Percentiles rank a stretch among this genome's conserved stretches.
Conservation (phyloP, 2,888 invertebrate genomes). For the Hipparchia semele region DNA sequence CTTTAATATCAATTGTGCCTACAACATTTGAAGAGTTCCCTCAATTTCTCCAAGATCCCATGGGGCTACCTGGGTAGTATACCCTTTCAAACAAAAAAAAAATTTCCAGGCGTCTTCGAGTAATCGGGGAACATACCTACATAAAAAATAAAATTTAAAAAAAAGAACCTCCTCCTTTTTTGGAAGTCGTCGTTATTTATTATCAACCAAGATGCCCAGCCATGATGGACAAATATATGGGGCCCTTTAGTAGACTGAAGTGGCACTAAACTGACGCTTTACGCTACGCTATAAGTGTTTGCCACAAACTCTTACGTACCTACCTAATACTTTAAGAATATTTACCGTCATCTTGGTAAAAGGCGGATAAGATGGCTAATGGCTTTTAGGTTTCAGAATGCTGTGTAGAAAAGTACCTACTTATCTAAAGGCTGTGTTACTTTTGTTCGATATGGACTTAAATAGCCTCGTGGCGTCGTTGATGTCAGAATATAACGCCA, state of each 20-base stretch:
- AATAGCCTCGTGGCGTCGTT: not conserved
- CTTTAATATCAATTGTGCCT: no score
- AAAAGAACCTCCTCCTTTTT: no score
- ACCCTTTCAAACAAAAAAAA: no score
- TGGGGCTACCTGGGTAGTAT: no score
- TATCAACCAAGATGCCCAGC: not conserved
- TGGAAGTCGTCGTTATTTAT: no score
- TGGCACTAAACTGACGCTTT: not conserved
- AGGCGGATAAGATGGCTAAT: not conserved
- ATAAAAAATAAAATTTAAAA: no score
- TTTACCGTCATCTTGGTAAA: slow-evolving; percentile 4
- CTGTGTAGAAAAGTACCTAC: not conserved
- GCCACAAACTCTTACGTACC: not conserved
- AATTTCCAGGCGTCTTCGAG: no score
- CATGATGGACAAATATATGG: not conserved
- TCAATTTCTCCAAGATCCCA: no score
- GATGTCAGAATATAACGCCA: no score
- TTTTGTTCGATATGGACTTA: not conserved
- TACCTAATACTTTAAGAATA: slow-evolving; percentile 3
- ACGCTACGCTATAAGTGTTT: not conserved
- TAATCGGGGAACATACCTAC: no score
- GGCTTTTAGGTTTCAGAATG: not conserved
- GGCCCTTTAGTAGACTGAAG: not conserved
- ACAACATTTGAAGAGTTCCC: no score
- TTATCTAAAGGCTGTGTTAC: slow-evolving; percentile 1